Percentiles rank a stretch among this genome's conserved stretches.
phyloP scores from a whole-genome alignment of 2,797 vertebrate genomes.

The Lepidocolaptes lacrymiger region DNA sequence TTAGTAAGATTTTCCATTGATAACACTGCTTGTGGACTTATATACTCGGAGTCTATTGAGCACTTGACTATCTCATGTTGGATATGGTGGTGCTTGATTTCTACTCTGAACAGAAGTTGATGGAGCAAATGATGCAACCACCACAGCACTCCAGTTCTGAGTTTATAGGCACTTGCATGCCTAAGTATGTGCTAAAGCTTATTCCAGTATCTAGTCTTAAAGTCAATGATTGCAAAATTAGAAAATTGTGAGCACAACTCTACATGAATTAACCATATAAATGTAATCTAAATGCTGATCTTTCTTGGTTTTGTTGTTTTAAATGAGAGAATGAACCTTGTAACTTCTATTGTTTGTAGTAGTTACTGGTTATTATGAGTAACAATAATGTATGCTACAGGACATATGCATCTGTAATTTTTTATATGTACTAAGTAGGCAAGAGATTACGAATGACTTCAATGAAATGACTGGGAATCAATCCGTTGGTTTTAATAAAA shows the following conservation, averaged over 20 bases:
- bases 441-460: slow-evolving; percentile 28
- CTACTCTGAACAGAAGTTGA: not conserved
- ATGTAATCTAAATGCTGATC: not conserved
- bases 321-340: not conserved
- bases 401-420: slow-evolving; percentile 19
- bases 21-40: not conserved
- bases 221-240: not conserved
- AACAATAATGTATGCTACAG: not conserved
- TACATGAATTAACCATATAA: not conserved
- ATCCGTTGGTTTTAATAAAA: slow-evolving; percentile 33
- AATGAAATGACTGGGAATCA: slow-evolving; percentile 28
- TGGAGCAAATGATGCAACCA: not conserved
- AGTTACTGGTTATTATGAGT: not conserved
- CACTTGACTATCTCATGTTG: not conserved
- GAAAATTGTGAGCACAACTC: not conserved
- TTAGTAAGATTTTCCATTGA: not conserved
- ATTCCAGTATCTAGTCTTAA: not conserved
- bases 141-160: not conserved
- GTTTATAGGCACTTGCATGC: not conserved
- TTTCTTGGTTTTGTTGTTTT: not conserved
- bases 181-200: not conserved
- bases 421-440: not conserved
- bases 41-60: not conserved
- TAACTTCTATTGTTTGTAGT: not conserved
- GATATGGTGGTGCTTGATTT: not conserved